Base-by-base conservation (phyloP, 2,888 invertebrate species). In the Nomada lathburiana region DNA sequence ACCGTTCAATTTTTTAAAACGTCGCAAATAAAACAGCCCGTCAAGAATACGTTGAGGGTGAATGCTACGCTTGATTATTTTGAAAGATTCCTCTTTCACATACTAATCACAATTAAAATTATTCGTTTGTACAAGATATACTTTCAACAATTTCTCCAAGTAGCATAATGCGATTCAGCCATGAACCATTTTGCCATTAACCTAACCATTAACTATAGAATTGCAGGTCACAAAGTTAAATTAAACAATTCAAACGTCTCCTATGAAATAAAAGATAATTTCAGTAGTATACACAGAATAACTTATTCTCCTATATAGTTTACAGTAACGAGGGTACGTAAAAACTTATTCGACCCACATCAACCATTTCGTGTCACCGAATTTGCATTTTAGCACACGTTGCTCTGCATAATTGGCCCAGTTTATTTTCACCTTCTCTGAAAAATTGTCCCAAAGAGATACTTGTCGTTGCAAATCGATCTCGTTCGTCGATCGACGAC, bases 361-460 rank as follows among this genome's bases (percentile, higher is more conserved):
- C 7, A 53, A 53, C 36, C 36, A 53, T 29, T 67, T 36, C 13
- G 29, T 53, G 36, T n/a, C n/a, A 0, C n/a, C 18, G 11, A 20
- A 20, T 52, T 67, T 18, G 10, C 9, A 53, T 53, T 67, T 36
- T 67, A 36, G 20, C 29, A 47, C 26, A 42, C 20, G 36, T n/a
- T 44, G 16, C 20, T 57, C 42, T 44, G 55, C 52, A 50, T 55
- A 55, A 18, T 64, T 52, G 55, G 7, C n/a, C 1, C 57, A 36
- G 57, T 50, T 63, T 74, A 65, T 65, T 65, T 65, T 65, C 65
- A 47, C 47, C 42, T 20, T 26, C 57, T 18, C 13, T 16, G 2
- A 16, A 57, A 57, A 20, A 53, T 53, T 57, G 23, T 29, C 57
- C 13, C 57, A 13, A 11, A 57, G 16, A 26, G 26, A 23, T 23